These are phyloP conservation scores for Sterna hirundo DNA, from an alignment of 2,113 vertebrate genomes.

Conservation along the genomic window DNA sequence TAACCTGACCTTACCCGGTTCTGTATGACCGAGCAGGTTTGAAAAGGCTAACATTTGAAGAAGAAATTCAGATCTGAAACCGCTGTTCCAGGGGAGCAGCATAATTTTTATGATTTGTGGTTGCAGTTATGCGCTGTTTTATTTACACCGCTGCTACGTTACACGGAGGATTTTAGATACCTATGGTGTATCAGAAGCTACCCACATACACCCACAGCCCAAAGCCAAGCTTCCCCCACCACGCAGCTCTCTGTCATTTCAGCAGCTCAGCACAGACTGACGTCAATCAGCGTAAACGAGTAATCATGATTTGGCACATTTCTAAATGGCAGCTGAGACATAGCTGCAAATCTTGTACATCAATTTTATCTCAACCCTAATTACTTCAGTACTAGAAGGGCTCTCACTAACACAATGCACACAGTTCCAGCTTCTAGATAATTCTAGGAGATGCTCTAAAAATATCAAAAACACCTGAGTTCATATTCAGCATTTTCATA, in stretches of 20 bases:
- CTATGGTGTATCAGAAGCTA: background rate
- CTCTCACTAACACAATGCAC: background rate
- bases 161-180: background rate
- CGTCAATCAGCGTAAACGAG: background rate
- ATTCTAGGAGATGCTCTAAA: background rate
- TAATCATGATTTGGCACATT: constrained; percentile 52
- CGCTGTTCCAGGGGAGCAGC: background rate
- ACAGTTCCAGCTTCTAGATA: background rate
- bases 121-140: background rate
- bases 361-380: background rate
- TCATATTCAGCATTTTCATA: background rate
- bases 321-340: constrained; percentile 58
- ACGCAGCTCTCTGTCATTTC: background rate
- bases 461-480: background rate
- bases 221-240: background rate
- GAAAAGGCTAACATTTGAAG: background rate
- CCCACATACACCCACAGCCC: background rate
- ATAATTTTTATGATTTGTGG: background rate
- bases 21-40: background rate
- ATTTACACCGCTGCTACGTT: background rate
- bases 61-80: background rate
- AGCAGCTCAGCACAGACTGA: background rate
- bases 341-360: background rate
- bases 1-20: background rate
- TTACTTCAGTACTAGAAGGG: background rate